A percentile compares a stretch with the other conserved stretches of the same genome.
Conservation (phyloP, 2,888 invertebrate species). For the Coelopa pilipes region DNA sequence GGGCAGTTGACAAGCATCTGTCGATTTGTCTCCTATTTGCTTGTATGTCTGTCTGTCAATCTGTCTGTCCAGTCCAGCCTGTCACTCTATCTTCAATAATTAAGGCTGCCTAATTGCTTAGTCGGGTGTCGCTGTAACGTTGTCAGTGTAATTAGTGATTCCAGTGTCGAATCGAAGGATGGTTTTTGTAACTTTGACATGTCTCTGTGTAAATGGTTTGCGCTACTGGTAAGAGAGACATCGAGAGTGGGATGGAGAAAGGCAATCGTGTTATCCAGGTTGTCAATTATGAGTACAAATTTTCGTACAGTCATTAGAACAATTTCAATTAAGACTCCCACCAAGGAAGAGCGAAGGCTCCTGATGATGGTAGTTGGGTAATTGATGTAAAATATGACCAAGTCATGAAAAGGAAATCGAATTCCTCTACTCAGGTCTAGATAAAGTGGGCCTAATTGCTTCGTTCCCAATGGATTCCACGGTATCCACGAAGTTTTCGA, state of each 20-base stretch:
- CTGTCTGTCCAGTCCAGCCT: neutral
- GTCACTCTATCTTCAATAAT: constrained; percentile 1
- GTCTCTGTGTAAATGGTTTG: neutral
- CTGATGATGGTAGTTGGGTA: no score
- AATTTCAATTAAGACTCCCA: constrained; percentile 16
- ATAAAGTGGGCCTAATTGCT: no score
- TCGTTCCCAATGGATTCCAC: no score
- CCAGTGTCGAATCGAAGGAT: neutral
- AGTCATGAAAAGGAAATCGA: no score
- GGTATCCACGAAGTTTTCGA: no score
- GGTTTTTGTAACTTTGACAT: neutral
- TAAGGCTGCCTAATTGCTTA: constrained; percentile 31
- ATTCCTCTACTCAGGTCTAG: no score
- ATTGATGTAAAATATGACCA: no score
- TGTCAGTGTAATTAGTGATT: constrained; percentile 7
- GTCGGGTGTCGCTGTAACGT: neutral
- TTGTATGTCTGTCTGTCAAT: neutral
- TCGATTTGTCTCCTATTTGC: no score
- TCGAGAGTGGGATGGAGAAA: neutral
- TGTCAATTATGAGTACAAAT: constrained; percentile 1
- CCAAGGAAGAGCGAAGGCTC: no score
- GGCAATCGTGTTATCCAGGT: neutral
- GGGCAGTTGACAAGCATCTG: no score
- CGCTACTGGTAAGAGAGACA: neutral
- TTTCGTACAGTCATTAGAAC: constrained; percentile 17